Conservation (phyloP, 35 echinoderm and acorn worm genomes). For the Nesometra sesokonis region DNA sequence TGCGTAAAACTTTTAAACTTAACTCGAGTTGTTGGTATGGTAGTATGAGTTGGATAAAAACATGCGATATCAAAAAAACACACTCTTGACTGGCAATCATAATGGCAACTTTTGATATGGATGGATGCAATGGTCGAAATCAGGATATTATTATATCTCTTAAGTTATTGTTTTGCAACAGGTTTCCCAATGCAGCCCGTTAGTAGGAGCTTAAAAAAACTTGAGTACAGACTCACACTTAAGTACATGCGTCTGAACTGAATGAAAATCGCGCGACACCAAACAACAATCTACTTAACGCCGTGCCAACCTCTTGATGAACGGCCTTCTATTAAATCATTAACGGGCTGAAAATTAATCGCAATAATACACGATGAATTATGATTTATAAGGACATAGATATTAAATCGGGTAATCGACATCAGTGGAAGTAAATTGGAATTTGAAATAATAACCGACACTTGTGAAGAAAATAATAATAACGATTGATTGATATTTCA, state of each 20-base stretch:
- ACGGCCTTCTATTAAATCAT: not conserved
- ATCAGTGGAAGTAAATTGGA: not conserved
- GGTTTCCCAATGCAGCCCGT: too few relatives aligned
- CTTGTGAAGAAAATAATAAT: not conserved
- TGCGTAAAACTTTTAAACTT: too few relatives aligned
- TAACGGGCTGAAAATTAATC: not conserved
- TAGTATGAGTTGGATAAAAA: too few relatives aligned
- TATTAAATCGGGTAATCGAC: not conserved
- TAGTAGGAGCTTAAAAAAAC: too few relatives aligned
- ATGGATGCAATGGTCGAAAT: too few relatives aligned
- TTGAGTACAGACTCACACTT: too few relatives aligned
- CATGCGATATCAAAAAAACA: too few relatives aligned
- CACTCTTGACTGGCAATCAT: too few relatives aligned
- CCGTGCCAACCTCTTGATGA: not conserved
- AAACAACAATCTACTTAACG: not conserved
- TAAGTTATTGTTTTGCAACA: too few relatives aligned
- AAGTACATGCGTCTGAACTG: not conserved
- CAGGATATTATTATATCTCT: too few relatives aligned
- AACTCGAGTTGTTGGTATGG: too few relatives aligned
- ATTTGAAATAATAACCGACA: not conserved
- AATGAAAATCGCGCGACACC: not conserved
- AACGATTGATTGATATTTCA: not conserved
- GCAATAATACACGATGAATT: not conserved
- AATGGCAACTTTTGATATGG: too few relatives aligned
- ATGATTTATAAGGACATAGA: not conserved